Evolutionary conservation across 2,888 invertebrate species (phyloP).

Genomic region (Odontothrips loti): DNA sequence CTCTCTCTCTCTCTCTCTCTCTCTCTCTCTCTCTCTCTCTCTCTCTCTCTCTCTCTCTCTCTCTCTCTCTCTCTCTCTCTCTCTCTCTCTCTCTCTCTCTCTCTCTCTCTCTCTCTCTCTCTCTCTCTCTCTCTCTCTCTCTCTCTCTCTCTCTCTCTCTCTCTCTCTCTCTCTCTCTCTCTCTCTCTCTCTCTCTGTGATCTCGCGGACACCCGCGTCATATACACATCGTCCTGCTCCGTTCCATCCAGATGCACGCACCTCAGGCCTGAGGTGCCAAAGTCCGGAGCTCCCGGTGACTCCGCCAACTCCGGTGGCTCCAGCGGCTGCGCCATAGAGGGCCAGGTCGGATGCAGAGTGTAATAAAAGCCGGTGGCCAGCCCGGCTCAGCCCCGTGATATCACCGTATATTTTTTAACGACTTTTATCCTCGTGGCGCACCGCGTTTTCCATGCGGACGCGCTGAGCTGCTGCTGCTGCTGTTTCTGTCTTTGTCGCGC

Average conservation of each 20-base stretch:
- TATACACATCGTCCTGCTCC: too few species aligned
- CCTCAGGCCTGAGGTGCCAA: too few species aligned
- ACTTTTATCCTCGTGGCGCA: neutral
- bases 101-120: too few species aligned
- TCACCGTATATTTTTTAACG: slow-evolving; percentile 23
- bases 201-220: neutral
- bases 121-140: too few species aligned
- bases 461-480: too few species aligned
- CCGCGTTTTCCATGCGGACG: neutral
- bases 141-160: neutral
- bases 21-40: slow-evolving; percentile 12
- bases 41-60: neutral
- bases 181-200: slow-evolving; percentile 3
- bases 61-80: neutral
- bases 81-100: neutral
- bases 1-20: slow-evolving; percentile 2
- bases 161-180: slow-evolving; percentile 12
- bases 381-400: neutral
- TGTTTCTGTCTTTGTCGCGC: too few species aligned
- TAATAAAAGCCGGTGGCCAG: neutral
- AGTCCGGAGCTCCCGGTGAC: too few species aligned
- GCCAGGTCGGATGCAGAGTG: neutral
- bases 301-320: too few species aligned
- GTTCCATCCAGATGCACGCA: too few species aligned
- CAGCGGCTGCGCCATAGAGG: neutral